Conservation (phyloP, 2,888 invertebrate species). For the Gastracanthus pulcherrimus region DNA sequence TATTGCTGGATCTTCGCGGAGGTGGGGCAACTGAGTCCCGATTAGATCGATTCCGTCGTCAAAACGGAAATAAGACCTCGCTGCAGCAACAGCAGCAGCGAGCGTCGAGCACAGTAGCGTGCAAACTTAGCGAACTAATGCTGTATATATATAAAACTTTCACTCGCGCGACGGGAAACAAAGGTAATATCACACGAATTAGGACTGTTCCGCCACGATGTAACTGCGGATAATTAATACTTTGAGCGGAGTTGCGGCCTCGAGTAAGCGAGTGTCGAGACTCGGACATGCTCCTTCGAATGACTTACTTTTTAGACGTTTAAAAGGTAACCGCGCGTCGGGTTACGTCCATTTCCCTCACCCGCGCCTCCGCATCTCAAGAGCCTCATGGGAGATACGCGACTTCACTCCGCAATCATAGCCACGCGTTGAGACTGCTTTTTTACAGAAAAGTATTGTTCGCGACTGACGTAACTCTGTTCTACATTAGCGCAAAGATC, state of each 20-base stretch:
- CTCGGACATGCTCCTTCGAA: neutral
- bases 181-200: constrained; percentile 33
- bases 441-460: neutral
- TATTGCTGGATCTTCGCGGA: neutral
- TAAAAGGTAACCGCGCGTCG: neutral
- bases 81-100: neutral
- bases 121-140: too few relatives aligned
- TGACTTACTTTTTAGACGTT: constrained; percentile 2
- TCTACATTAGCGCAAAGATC: constrained; percentile 11
- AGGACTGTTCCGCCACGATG: constrained; percentile 45
- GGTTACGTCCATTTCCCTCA: neutral
- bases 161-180: constrained; percentile 38
- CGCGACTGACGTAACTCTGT: constrained; percentile 10
- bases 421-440: too few relatives aligned
- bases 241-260: constrained; percentile 13
- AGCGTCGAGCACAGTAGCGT: too few relatives aligned
- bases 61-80: constrained; percentile 36
- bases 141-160: constrained; percentile 14
- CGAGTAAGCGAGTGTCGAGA: neutral
- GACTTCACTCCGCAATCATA: too few relatives aligned
- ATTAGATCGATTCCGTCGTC: constrained; percentile 39
- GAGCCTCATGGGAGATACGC: neutral
- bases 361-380: too few relatives aligned
- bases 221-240: constrained; percentile 53
- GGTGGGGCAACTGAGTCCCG: neutral